Conservation (phyloP, 1,140 invertebrate species). For the Euura lappo region DNA sequence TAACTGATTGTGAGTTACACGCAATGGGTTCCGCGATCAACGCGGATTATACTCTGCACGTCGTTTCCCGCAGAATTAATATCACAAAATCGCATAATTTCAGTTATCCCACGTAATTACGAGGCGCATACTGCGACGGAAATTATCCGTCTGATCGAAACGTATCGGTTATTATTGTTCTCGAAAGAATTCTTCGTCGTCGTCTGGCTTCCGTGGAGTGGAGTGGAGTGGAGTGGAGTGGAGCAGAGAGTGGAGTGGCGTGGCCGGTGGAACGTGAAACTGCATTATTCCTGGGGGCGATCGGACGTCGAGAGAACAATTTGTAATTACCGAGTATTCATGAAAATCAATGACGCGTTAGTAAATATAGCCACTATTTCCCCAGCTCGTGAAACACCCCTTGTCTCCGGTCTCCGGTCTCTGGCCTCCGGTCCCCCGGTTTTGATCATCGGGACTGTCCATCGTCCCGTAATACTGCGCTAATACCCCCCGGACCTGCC, state of each 20-base stretch:
- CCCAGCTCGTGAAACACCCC: background rate
- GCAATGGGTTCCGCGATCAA: background rate
- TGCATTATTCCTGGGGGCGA: background rate
- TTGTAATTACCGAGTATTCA: constrained; percentile 14
- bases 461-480: too few species aligned
- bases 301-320: background rate
- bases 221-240: too few species aligned
- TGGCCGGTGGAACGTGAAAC: background rate
- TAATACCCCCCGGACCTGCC: background rate
- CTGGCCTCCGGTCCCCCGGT: background rate
- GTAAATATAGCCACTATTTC: background rate
- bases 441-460: too few species aligned
- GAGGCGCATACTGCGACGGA: too few species aligned
- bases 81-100: too few species aligned
- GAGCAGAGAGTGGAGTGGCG: too few species aligned
- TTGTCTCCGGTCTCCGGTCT: background rate
- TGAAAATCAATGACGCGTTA: constrained; percentile 13
- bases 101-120: too few species aligned
- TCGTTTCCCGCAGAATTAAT: too few species aligned
- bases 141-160: too few species aligned
- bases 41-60: background rate
- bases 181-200: too few species aligned
- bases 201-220: too few species aligned
- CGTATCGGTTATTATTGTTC: too few species aligned
- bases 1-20: background rate